A percentile compares a stretch with the other conserved stretches of the same genome.
These are phyloP conservation scores for Caenorhabditis drosophilae DNA, from an alignment of 2,888 invertebrate genomes.

Conservation along the genomic window DNA sequence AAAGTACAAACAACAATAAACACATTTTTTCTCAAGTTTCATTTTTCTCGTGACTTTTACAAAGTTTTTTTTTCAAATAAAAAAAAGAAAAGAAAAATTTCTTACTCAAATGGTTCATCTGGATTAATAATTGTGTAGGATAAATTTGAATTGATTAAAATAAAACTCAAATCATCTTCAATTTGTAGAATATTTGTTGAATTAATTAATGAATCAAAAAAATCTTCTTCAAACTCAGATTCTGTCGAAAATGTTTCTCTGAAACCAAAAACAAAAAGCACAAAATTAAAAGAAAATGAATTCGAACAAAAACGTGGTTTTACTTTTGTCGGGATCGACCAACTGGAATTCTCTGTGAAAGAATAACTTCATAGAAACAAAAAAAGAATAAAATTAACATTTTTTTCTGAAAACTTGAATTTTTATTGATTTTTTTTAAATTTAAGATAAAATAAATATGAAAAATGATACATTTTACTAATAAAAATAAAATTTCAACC, in stretches of 20 bases:
- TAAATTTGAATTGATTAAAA: constrained; percentile 16
- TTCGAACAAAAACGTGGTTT: background rate
- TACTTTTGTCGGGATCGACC: background rate
- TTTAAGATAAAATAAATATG: too few relatives aligned
- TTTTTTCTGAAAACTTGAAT: background rate
- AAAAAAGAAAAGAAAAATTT: constrained; percentile 8
- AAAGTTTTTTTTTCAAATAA: background rate
- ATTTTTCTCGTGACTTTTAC: background rate
- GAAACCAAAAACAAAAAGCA: background rate
- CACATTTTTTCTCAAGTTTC: constrained; percentile 5
- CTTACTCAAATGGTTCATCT: constrained; percentile 29
- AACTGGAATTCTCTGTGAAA: too few relatives aligned
- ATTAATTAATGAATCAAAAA: constrained; percentile 15
- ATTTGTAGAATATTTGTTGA: constrained; percentile 3
- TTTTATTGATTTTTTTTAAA: too few relatives aligned
- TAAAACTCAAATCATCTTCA: constrained; percentile 17
- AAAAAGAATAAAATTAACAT: background rate
- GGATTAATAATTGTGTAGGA: constrained; percentile 20
- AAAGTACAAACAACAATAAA: constrained; percentile 28
- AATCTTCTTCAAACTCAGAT: constrained; percentile 21
- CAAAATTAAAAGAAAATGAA: background rate
- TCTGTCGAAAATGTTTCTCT: constrained; percentile 26
- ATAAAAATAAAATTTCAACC: too few relatives aligned
- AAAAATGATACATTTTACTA: too few relatives aligned
- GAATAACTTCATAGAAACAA: too few relatives aligned